A percentile compares a stretch with the other conserved stretches of the same genome.
Evolutionary conservation across 1,140 invertebrate genomes (phyloP).

Genomic region (Formica exsecta): DNA sequence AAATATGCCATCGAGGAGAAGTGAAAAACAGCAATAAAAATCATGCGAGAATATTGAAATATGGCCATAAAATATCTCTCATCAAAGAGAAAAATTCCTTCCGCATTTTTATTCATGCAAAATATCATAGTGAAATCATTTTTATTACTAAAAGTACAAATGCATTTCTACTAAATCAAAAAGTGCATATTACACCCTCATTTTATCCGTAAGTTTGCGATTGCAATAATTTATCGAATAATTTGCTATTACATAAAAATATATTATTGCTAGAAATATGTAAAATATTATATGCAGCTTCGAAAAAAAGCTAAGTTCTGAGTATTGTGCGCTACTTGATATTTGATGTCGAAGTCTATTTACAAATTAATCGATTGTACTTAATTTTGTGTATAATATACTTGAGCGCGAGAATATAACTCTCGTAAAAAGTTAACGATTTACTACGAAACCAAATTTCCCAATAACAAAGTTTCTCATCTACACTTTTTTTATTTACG

Average conservation of each 20-base stretch:
- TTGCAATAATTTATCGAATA: slow-evolving; percentile 15
- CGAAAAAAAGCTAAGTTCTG: background rate
- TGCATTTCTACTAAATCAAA: background rate
- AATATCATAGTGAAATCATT: slow-evolving; percentile 30
- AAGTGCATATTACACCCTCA: background rate
- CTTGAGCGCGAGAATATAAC: slow-evolving; percentile 63
- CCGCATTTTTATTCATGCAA: background rate
- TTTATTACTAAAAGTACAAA: slow-evolving; percentile 7
- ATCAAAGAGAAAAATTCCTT: slow-evolving; percentile 22
- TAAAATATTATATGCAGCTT: background rate
- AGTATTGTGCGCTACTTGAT: background rate
- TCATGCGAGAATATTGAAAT: slow-evolving; percentile 20
- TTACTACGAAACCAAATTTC: slow-evolving; percentile 74
- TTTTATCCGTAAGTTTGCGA: background rate
- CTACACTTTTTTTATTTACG: slow-evolving; percentile 25
- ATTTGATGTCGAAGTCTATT: background rate
- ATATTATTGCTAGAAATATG: slow-evolving; percentile 1
- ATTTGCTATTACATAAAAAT: background rate
- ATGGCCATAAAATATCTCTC: slow-evolving; percentile 20
- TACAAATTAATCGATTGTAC: slow-evolving; percentile 67
- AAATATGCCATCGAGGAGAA: slow-evolving; percentile 19
- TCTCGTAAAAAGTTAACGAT: slow-evolving; percentile 74
- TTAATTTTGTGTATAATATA: slow-evolving; percentile 51
- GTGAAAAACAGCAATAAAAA: slow-evolving; percentile 49
- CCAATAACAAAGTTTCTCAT: slow-evolving; percentile 77